These are phyloP conservation scores for Oryzias sinensis DNA, from an alignment of 2,797 vertebrate genomes.

Conservation along the genomic window DNA sequence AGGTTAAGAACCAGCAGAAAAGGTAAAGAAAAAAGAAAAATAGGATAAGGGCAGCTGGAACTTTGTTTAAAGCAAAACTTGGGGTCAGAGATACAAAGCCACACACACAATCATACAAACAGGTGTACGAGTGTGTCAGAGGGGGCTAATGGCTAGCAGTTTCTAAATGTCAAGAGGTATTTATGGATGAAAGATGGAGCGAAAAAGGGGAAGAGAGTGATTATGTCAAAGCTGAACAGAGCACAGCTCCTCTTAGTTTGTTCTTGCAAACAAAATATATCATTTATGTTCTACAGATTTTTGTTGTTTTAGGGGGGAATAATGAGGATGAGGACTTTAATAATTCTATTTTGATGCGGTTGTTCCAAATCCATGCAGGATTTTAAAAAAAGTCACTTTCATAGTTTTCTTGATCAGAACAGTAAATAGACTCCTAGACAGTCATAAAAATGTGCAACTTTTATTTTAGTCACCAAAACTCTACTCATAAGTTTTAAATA, in stretches of 20 bases:
- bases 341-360: no score
- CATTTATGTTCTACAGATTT: not conserved
- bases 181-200: constrained; percentile 69
- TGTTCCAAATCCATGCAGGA: no score
- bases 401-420: no score
- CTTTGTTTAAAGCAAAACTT: not conserved
- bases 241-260: not conserved
- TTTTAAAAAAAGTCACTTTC: no score
- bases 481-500: no score
- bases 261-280: constrained; percentile 7
- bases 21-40: no score
- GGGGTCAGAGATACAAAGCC: not conserved
- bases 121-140: constrained; percentile 17
- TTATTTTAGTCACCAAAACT: no score
- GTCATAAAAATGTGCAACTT: no score
- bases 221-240: constrained; percentile 23
- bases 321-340: constrained; percentile 1
- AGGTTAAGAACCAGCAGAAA: not conserved
- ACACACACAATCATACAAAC: constrained; percentile 13
- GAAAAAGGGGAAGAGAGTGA: constrained; percentile 22
- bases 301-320: constrained; percentile 1
- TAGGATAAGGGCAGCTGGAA: not conserved
- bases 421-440: no score
- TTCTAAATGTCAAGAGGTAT: constrained; percentile 77
- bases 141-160: constrained; percentile 16